Evolutionary conservation across 2,113 vertebrate genomes (phyloP), one percentile per base, ranked within the genome.

Genomic region (Amblyopsis rosae): DNA sequence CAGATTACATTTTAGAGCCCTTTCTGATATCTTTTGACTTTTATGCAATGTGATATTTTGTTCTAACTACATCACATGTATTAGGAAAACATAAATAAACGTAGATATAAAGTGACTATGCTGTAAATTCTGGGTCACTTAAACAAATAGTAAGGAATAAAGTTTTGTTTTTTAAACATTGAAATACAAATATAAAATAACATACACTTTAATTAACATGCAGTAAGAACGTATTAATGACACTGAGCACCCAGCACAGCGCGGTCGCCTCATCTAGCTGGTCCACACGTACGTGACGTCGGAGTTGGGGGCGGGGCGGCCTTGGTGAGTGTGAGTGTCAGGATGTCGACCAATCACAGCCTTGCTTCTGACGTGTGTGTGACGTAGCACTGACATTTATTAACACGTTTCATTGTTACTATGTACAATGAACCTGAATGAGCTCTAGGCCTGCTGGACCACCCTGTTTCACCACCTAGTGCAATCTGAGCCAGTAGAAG

Each of bases 271-370:
- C 35, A 41, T 41, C 35, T 7, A 5, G 6, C 9, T 50, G 49
- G 49, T 50, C 49, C 3, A 50, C 49, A 83, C 95, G 7, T 92
- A 95, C 95, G 95, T 96, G 81, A 96, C 90, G 90, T 96, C 95
- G 3, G 95, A 96, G 35, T 95, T 92, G 84, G 95, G 94, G 0
- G 95, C 96, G 12, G 94, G 83, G 1, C 69, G 94, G 95, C 65
- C 95, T 83, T 0, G 95, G 95, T 0, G 95, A 96, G 46, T 96
- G 95, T 0, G 95, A 95, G 68, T 95, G 95, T 3, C 16, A 45
- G 19, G 60, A 3, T 9, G 45, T 48, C 6, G 0, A 17, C 19
- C 55, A 76, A 15, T 46, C 49, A 63, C 15, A 13, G 6, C 17
- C 48, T 54, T 53, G 41, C 26, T 62, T n/a, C 9, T 17, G 9